These are phyloP conservation scores for Meteorus sp. DNA, from an alignment of 1,140 invertebrate species.

Conservation along the genomic window DNA sequence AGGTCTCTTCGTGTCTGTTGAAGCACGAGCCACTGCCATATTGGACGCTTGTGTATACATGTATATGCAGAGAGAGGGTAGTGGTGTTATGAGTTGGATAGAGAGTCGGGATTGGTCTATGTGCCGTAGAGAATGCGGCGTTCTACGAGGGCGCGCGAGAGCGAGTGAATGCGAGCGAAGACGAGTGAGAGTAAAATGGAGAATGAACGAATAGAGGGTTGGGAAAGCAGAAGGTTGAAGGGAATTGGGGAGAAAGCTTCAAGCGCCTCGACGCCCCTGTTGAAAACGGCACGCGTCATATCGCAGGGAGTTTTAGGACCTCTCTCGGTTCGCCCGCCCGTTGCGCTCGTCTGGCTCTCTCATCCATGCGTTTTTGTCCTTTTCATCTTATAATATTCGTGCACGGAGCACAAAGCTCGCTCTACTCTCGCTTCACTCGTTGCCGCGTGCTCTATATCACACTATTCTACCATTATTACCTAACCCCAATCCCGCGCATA, in stretches of 20 bases:
- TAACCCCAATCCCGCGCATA: neutral
- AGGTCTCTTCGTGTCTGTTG: constrained; percentile 3
- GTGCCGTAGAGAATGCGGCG: constrained; percentile 37
- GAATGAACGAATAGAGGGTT: constrained; percentile 8
- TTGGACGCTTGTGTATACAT: too few species aligned
- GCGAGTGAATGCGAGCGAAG: constrained; percentile 14
- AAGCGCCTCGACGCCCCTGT: constrained; percentile 49
- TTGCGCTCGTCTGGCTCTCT: constrained; percentile 13
- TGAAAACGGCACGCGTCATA: constrained; percentile 55
- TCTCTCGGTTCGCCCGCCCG: constrained; percentile 27
- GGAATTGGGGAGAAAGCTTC: constrained; percentile 32
- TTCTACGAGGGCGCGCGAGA: constrained; percentile 40
- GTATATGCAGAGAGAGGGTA: too few species aligned
- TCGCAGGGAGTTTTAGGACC: constrained; percentile 36
- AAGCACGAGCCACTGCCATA: constrained; percentile 47
- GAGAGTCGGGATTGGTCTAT: constrained; percentile 42
- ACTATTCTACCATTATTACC: too few species aligned
- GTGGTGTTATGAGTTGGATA: constrained; percentile 30
- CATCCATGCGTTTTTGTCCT: neutral
- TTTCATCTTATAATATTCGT: neutral
- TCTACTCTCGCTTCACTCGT: neutral
- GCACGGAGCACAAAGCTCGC: too few species aligned
- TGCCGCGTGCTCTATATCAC: neutral
- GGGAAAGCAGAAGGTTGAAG: too few species aligned
- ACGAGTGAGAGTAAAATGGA: constrained; percentile 9